Percentiles rank a stretch among this genome's conserved stretches.
These are phyloP conservation scores for Platyura marginata DNA, from an alignment of 1,140 invertebrate species.

Conservation along the genomic window DNA sequence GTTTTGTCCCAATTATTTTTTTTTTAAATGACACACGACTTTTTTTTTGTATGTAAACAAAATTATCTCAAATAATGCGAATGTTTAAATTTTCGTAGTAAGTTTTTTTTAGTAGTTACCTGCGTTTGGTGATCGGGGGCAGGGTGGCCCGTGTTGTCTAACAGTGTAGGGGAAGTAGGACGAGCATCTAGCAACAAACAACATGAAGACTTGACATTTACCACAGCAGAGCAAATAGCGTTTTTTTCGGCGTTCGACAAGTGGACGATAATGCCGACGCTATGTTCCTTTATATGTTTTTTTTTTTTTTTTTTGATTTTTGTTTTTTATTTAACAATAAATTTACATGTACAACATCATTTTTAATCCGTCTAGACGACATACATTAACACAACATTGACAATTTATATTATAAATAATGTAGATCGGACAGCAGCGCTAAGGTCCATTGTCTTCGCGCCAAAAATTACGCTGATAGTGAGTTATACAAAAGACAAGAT, in stretches of 20 bases:
- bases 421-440: too few relatives aligned
- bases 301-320: background rate
- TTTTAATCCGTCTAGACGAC: too few relatives aligned
- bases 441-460: background rate
- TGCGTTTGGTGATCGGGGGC: slow-evolving; percentile 28
- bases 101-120: slow-evolving; percentile 15
- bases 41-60: too few relatives aligned
- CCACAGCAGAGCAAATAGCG: slow-evolving; percentile 23
- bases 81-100: background rate
- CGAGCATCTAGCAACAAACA: slow-evolving; percentile 36
- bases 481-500: slow-evolving; percentile 3
- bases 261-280: background rate
- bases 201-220: slow-evolving; percentile 33
- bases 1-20: background rate
- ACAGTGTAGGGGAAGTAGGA: slow-evolving; percentile 28
- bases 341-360: background rate
- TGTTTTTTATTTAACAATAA: too few relatives aligned
- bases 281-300: background rate
- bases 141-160: slow-evolving; percentile 28
- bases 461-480: background rate
- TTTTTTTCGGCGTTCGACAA: background rate
- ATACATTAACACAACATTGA: too few relatives aligned
- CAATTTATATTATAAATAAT: too few relatives aligned
- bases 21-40: too few relatives aligned
- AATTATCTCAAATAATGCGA: background rate